A percentile compares a stretch with the other conserved stretches of the same genome.
phyloP scores from a whole-genome alignment of 2,888 invertebrate species.

The Thumatha senex region DNA sequence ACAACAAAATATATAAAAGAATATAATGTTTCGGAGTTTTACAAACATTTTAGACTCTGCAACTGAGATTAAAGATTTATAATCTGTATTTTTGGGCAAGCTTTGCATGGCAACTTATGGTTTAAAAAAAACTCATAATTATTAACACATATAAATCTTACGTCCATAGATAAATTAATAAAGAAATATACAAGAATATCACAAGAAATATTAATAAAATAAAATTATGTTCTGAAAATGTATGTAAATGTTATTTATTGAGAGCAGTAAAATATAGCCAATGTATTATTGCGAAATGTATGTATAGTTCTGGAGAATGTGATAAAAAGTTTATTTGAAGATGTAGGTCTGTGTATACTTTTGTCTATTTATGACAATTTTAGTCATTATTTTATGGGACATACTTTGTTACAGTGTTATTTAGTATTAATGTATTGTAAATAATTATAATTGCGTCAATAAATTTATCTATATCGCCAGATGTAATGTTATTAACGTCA shows the following conservation, averaged over 20 bases:
- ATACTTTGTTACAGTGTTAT: constrained; percentile 53
- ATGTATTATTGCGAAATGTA: constrained; percentile 44
- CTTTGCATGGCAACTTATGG: no score
- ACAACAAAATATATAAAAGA: background rate
- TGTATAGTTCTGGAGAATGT: constrained; percentile 45
- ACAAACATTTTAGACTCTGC: background rate
- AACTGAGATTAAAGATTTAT: background rate
- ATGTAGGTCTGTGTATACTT: constrained; percentile 25
- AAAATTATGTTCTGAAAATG: constrained; percentile 23
- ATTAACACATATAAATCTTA: constrained; percentile 14
- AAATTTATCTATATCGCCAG: constrained; percentile 36
- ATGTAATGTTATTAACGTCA: constrained; percentile 31
- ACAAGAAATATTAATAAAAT: no score
- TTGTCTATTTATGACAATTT: constrained; percentile 48
- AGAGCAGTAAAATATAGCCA: constrained; percentile 35
- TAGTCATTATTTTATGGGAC: constrained; percentile 68
- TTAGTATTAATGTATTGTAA: constrained; percentile 56
- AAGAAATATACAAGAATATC: no score
- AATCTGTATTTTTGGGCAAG: background rate
- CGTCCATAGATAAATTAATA: constrained; percentile 36
- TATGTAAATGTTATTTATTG: constrained; percentile 27
- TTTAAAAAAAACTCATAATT: constrained; percentile 12
- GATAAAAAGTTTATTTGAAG: constrained; percentile 52
- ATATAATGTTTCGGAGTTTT: background rate
- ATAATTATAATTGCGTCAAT: constrained; percentile 48